Conservation (phyloP, 2,888 invertebrate genomes). For the Protophormia terraenovae region DNA sequence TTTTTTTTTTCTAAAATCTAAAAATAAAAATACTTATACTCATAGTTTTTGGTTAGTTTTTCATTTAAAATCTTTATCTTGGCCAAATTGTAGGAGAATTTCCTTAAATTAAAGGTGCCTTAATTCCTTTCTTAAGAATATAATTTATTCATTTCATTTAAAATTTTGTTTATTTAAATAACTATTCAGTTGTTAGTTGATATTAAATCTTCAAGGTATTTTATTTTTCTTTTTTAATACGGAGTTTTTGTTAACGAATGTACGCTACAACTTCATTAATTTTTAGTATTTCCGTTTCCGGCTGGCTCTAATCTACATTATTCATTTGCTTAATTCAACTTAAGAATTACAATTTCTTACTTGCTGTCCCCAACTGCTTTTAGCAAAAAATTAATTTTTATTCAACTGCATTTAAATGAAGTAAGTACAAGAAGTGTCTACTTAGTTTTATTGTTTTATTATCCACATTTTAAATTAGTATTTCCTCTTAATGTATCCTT, state of each 20-base stretch:
- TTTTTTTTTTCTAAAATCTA: neutral
- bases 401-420: constrained; percentile 24
- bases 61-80: neutral
- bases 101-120: neutral
- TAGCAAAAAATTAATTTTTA: constrained; percentile 10
- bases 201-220: neutral
- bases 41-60: neutral
- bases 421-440: neutral
- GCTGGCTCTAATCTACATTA: constrained; percentile 41
- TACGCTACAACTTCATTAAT: constrained; percentile 52
- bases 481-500: neutral
- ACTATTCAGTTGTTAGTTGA: neutral
- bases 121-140: neutral
- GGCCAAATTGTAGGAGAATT: neutral
- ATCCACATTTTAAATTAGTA: constrained; percentile 39
- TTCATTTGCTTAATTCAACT: constrained; percentile 14
- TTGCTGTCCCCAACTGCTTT: neutral
- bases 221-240: neutral
- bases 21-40: neutral
- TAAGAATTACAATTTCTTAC: neutral
- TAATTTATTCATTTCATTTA: constrained; percentile 23
- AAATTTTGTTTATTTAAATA: neutral
- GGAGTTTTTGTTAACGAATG: neutral
- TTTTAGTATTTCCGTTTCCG: constrained; percentile 62
- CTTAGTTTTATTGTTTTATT: constrained; percentile 35